Evolutionary conservation across 2,113 vertebrate genomes (phyloP).

Genomic region (Syrmaticus mikado): DNA sequence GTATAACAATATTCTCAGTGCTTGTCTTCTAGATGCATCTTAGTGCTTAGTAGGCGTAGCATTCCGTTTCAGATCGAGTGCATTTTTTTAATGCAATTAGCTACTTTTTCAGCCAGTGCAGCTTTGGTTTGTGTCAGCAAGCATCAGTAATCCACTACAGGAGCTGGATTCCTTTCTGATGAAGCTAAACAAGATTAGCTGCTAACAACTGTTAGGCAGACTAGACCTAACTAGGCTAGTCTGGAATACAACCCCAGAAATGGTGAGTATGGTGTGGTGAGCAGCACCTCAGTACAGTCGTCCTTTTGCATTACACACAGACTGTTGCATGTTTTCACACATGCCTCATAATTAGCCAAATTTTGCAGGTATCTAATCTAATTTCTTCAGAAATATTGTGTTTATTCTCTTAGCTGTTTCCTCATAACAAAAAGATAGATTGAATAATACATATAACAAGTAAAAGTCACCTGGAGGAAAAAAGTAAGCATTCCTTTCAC

Average conservation of each 20-base stretch:
- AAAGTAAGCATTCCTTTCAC: neutral
- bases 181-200: neutral
- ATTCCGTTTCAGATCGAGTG: neutral
- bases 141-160: neutral
- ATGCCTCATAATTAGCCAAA: rapidly evolving
- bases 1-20: neutral
- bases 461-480: neutral
- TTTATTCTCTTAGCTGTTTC: neutral
- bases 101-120: neutral
- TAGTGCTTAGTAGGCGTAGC: neutral
- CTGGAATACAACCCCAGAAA: neutral
- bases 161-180: neutral
- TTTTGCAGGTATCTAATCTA: neutral
- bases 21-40: neutral
- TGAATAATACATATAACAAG: neutral
- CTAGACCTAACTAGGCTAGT: neutral
- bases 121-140: neutral
- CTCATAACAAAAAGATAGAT: neutral
- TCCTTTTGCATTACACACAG: neutral
- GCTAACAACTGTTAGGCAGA: neutral
- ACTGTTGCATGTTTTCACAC: neutral
- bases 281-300: neutral
- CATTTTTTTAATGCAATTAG: neutral
- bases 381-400: neutral
- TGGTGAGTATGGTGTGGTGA: neutral